Conservation (phyloP, 2,113 vertebrate species). For the Mustela nigripes region DNA sequence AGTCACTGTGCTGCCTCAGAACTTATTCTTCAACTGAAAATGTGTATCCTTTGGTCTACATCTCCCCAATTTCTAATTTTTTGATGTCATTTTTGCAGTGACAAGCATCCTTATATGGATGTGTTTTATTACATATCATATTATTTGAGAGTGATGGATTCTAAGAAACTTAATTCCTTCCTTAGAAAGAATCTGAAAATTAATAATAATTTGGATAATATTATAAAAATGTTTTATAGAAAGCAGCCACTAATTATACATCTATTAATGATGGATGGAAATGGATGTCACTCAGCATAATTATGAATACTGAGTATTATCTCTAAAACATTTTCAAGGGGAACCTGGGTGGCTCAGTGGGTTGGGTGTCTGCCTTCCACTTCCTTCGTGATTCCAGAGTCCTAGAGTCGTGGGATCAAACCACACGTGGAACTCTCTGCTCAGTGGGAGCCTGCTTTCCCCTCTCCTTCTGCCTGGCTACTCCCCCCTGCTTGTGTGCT, state of each 20-base stretch:
- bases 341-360: too few relatives aligned
- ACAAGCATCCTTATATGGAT: not conserved
- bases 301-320: not conserved
- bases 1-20: not conserved
- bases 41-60: not conserved
- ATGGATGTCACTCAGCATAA: not conserved
- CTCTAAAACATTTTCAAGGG: not conserved
- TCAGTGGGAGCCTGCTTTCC: too few relatives aligned
- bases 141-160: not conserved
- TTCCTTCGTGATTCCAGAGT: too few relatives aligned
- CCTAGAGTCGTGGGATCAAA: too few relatives aligned
- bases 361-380: too few relatives aligned
- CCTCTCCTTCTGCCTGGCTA: too few relatives aligned
- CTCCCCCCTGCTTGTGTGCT: too few relatives aligned
- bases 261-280: not conserved
- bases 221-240: conserved; percentile 15
- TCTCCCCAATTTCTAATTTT: not conserved
- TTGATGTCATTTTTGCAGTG: not conserved
- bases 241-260: not conserved
- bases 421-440: too few relatives aligned
- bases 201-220: not conserved
- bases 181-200: not conserved
- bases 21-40: not conserved
- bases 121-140: conserved; percentile 20
- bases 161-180: not conserved